Conservation (phyloP, 2,797 vertebrate species). For the Harpagifer antarcticus region DNA sequence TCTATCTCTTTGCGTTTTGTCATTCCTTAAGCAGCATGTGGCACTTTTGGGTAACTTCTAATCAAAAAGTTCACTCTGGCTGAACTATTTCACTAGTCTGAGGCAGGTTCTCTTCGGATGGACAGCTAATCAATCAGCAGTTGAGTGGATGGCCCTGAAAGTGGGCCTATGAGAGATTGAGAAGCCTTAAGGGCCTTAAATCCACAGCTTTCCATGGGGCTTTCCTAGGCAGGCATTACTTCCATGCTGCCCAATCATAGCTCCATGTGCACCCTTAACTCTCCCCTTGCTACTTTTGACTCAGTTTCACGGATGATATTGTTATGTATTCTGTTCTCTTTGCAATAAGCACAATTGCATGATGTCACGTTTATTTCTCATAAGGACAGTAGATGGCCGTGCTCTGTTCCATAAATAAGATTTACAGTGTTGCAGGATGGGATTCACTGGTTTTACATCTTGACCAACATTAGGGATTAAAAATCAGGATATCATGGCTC, state of each 20-base stretch:
- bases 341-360: not conserved
- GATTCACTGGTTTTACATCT: constrained; percentile 9
- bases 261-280: constrained; percentile 19
- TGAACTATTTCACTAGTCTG: constrained; percentile 24
- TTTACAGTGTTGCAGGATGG: constrained; percentile 24
- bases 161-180: constrained; percentile 42
- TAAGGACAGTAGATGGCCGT: not conserved
- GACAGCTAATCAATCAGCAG: constrained; percentile 77
- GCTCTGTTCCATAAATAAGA: constrained; percentile 14
- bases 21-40: not conserved
- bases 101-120: constrained; percentile 44
- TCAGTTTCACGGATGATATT: not conserved
- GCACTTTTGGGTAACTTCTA: constrained; percentile 5
- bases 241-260: constrained; percentile 1
- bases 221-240: constrained; percentile 18
- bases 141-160: constrained; percentile 67
- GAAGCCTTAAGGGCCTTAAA: constrained; percentile 56
- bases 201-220: constrained; percentile 53
- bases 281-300: not conserved
- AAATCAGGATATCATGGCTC: constrained; percentile 4
- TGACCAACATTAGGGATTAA: not conserved
- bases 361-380: constrained; percentile 20
- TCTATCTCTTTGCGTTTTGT: constrained; percentile 7
- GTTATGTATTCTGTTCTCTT: not conserved
- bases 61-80: constrained; percentile 17